These are phyloP conservation scores for Ostrea denselamellosa DNA, from an alignment of 1,140 invertebrate genomes.

Conservation along the genomic window DNA sequence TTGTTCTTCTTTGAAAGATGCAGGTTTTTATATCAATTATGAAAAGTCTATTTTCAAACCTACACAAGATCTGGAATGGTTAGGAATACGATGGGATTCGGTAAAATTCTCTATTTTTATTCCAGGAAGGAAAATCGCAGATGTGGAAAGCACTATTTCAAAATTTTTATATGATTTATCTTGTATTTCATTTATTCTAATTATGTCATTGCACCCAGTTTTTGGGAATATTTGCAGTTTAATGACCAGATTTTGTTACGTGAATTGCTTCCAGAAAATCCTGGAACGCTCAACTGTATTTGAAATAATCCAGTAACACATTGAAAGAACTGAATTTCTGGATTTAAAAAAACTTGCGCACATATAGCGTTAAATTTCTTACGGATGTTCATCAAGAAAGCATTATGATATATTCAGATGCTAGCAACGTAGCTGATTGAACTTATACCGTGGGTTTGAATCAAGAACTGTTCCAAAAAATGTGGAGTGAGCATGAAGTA, in stretches of 20 bases:
- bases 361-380: not conserved
- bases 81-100: too few species aligned
- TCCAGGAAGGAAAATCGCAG: constrained; percentile 25
- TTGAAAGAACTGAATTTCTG: not conserved
- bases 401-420: too few species aligned
- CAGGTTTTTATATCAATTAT: constrained; percentile 4
- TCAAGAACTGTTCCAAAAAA: too few species aligned
- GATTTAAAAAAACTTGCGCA: not conserved
- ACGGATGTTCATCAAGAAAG: too few species aligned
- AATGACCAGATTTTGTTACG: too few species aligned
- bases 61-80: too few species aligned
- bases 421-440: too few species aligned
- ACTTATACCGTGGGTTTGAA: too few species aligned
- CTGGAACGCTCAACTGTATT: constrained; percentile 38
- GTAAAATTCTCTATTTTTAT: too few species aligned
- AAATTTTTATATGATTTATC: not conserved
- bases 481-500: too few species aligned
- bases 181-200: not conserved
- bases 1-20: not conserved
- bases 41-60: not conserved
- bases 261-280: too few species aligned
- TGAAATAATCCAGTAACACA: not conserved
- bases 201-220: constrained; percentile 34
- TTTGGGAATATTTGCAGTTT: constrained; percentile 39
- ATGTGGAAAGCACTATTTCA: too few species aligned